Conservation (phyloP, 1,140 invertebrate genomes). For the Lepidurus arcticus region DNA sequence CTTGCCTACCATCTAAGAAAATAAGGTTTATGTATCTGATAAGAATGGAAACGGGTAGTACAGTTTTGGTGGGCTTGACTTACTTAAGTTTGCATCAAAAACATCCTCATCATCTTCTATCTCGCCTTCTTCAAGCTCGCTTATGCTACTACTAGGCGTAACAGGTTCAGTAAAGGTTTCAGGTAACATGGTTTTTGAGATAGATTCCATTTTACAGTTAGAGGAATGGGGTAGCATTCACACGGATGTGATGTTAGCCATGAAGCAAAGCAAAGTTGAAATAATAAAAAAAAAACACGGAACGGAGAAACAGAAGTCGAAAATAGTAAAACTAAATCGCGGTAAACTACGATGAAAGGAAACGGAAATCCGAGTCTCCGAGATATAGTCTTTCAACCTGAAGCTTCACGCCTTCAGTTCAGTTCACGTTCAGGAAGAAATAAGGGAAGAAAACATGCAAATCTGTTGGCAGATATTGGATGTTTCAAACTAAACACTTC, state of each 20-base stretch:
- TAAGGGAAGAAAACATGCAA: too few relatives aligned
- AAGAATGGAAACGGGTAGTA: background rate
- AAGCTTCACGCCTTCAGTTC: too few relatives aligned
- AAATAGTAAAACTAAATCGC: too few relatives aligned
- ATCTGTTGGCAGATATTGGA: too few relatives aligned
- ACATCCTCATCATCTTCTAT: background rate
- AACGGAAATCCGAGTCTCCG: too few relatives aligned
- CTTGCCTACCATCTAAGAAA: background rate
- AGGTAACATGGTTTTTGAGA: background rate
- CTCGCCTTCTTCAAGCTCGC: background rate
- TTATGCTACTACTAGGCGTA: conserved; percentile 4
- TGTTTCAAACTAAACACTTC: too few relatives aligned
- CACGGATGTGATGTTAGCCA: background rate
- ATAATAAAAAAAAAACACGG: too few relatives aligned
- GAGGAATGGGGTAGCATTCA: background rate
- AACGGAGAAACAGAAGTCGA: too few relatives aligned
- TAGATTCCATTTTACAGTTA: background rate
- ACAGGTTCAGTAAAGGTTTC: conserved; percentile 15
- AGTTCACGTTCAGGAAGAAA: too few relatives aligned
- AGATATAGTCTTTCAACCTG: too few relatives aligned
- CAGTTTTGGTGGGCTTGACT: background rate
- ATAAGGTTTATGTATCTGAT: background rate
- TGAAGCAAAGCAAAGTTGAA: too few relatives aligned
- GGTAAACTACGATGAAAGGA: too few relatives aligned
- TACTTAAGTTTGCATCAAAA: background rate